Evolutionary conservation across 1,140 invertebrate species (phyloP).

Genomic region (Zophobas morio): DNA sequence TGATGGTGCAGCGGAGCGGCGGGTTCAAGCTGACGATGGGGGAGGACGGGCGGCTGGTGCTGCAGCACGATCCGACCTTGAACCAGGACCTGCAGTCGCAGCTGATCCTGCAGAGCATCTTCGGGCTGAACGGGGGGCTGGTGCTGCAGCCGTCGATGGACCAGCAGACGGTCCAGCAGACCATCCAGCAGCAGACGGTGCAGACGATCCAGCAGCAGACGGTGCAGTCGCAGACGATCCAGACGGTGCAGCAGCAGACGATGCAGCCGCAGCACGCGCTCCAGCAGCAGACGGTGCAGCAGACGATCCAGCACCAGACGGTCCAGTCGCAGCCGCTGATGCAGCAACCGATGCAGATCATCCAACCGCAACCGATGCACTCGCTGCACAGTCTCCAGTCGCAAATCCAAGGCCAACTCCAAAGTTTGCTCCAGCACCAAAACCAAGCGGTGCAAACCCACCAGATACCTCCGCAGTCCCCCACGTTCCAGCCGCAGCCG

Average conservation of each 20-base stretch:
- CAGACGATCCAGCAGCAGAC: slow-evolving; percentile 67
- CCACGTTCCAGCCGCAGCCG: slow-evolving; percentile 55
- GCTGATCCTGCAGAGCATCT: slow-evolving; percentile 65
- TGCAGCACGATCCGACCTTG: slow-evolving; percentile 66
- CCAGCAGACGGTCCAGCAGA: slow-evolving; percentile 66
- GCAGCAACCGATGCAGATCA: slow-evolving; percentile 65
- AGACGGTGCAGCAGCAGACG: slow-evolving; percentile 66
- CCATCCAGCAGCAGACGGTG: slow-evolving; percentile 66
- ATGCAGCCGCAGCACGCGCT: slow-evolving; percentile 65
- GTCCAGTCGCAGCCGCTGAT: slow-evolving; percentile 60
- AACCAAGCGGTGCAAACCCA: slow-evolving; percentile 59
- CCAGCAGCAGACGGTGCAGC: slow-evolving; percentile 65
- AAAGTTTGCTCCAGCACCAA: slow-evolving; percentile 64
- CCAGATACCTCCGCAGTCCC: slow-evolving; percentile 50
- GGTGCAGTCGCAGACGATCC: slow-evolving; percentile 66
- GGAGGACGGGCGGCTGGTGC: slow-evolving; percentile 65
- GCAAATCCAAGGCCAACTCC: slow-evolving; percentile 64
- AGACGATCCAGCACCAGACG: slow-evolving; percentile 65
- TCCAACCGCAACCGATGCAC: slow-evolving; percentile 61
- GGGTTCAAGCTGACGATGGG: slow-evolving; percentile 66
- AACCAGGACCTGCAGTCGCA: slow-evolving; percentile 66
- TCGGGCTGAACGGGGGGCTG: slow-evolving; percentile 64
- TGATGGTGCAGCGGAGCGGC: slow-evolving; percentile 64
- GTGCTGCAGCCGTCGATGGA: slow-evolving; percentile 66
- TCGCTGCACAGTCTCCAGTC: slow-evolving; percentile 61